Conservation (phyloP, 2,113 vertebrate genomes). For the Amblyornis subalaris region DNA sequence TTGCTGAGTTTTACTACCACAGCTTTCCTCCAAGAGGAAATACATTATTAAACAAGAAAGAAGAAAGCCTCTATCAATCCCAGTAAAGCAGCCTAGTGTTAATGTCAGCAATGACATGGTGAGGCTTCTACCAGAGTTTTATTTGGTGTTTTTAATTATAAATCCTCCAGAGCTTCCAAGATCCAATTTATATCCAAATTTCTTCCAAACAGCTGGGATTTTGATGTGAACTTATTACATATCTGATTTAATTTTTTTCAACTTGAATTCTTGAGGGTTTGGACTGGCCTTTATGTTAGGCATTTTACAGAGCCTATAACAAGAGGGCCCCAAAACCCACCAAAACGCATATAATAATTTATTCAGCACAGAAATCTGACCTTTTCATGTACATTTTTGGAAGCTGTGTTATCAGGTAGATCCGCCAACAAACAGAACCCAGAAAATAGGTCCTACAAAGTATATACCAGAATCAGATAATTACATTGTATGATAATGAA, state of each 20-base stretch:
- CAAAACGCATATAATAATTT: background rate
- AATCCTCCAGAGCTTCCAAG: background rate
- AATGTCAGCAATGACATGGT: background rate
- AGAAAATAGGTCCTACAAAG: background rate
- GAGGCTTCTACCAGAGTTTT: background rate
- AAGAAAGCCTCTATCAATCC: background rate
- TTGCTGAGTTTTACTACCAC: slow-evolving; percentile 37
- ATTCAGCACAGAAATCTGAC: background rate
- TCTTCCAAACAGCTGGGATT: background rate
- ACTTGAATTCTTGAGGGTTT: background rate
- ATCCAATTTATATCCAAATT: background rate
- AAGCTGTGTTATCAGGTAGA: background rate
- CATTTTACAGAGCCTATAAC: background rate
- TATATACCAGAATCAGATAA: slow-evolving; percentile 31
- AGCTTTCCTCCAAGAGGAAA: slow-evolving; percentile 50
- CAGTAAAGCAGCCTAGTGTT: background rate
- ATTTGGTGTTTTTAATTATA: background rate
- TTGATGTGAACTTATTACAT: background rate
- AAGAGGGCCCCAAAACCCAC: background rate
- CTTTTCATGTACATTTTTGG: background rate
- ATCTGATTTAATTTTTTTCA: background rate
- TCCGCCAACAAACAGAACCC: slow-evolving; percentile 36
- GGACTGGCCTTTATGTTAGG: background rate
- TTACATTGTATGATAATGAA: slow-evolving; percentile 52
- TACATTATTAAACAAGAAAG: slow-evolving; percentile 32